Evolutionary conservation across 2,888 invertebrate genomes (phyloP).

Genomic region (Eupsilia transversa): DNA sequence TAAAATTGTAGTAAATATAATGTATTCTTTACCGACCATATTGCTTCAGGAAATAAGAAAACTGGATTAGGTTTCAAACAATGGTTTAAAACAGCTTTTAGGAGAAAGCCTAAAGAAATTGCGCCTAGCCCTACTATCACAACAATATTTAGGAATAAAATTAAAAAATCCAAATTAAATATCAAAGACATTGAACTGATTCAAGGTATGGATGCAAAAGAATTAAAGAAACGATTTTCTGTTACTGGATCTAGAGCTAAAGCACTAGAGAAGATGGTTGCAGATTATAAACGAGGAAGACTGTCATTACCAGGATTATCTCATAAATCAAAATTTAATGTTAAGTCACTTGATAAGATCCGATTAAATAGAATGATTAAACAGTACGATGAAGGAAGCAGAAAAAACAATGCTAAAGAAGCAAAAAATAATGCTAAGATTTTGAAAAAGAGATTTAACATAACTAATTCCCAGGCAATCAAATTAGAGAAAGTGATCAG

Average conservation of each 20-base stretch:
- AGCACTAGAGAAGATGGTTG: constrained; percentile 69
- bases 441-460: constrained; percentile 48
- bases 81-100: constrained; percentile 42
- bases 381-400: constrained; percentile 63
- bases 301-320: constrained; percentile 65
- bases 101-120: constrained; percentile 36
- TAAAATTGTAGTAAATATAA: neutral
- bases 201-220: constrained; percentile 57
- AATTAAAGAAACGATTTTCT: constrained; percentile 66
- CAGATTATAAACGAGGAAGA: constrained; percentile 69
- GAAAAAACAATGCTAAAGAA: constrained; percentile 43
- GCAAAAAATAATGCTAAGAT: constrained; percentile 32
- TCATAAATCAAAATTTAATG: constrained; percentile 63
- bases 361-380: constrained; percentile 64
- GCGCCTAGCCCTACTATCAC: constrained; percentile 13
- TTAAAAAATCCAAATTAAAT: constrained; percentile 62
- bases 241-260: constrained; percentile 66
- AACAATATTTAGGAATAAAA: constrained; percentile 68
- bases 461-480: constrained; percentile 26
- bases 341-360: constrained; percentile 64
- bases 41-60: constrained; percentile 26
- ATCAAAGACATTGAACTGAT: constrained; percentile 67
- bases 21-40: constrained; percentile 5
- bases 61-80: constrained; percentile 6
- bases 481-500: constrained; percentile 42